These are phyloP conservation scores for Nomada fabriciana DNA, from an alignment of 2,888 invertebrate genomes.

Conservation along the genomic window DNA sequence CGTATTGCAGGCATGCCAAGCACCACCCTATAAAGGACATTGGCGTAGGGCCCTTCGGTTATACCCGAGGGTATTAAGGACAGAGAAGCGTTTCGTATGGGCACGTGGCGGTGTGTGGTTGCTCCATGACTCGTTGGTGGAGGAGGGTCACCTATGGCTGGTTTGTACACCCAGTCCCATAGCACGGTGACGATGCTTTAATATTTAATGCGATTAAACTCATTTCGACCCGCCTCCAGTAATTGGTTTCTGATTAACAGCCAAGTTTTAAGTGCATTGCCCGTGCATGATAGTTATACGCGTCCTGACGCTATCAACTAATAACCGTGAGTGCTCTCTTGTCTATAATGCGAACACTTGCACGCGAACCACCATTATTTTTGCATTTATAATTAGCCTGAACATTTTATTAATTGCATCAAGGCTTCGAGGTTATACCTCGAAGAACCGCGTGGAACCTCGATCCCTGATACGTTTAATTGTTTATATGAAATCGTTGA, in stretches of 20 bases:
- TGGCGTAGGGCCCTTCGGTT: slow-evolving; percentile 53
- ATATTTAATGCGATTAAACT: slow-evolving; percentile 84
- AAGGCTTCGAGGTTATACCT: background rate
- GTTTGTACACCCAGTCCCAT: slow-evolving; percentile 46
- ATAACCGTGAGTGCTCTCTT: slow-evolving; percentile 63
- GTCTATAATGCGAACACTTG: slow-evolving; percentile 21
- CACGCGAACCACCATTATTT: slow-evolving; percentile 28
- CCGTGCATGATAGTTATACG: slow-evolving; percentile 61
- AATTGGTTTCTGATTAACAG: slow-evolving; percentile 84
- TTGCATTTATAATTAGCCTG: slow-evolving; percentile 30
- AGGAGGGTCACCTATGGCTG: slow-evolving; percentile 57
- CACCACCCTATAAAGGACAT: slow-evolving; percentile 55
- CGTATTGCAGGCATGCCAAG: slow-evolving; percentile 44
- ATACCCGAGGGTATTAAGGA: slow-evolving; percentile 66
- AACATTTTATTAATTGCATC: slow-evolving; percentile 25
- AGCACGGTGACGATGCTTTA: slow-evolving; percentile 76
- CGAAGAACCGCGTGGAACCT: background rate
- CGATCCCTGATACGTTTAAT: background rate
- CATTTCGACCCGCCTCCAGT: slow-evolving; percentile 79
- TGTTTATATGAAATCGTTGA: no score
- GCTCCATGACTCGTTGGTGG: slow-evolving; percentile 52
- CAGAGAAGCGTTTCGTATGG: slow-evolving; percentile 58
- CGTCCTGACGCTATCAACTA: slow-evolving; percentile 57
- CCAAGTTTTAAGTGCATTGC: slow-evolving; percentile 76
- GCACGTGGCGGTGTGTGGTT: slow-evolving; percentile 64